Percentiles rank a stretch among this genome's conserved stretches.
Conservation (phyloP, 2,888 invertebrate species). For the Dynastes maya region DNA sequence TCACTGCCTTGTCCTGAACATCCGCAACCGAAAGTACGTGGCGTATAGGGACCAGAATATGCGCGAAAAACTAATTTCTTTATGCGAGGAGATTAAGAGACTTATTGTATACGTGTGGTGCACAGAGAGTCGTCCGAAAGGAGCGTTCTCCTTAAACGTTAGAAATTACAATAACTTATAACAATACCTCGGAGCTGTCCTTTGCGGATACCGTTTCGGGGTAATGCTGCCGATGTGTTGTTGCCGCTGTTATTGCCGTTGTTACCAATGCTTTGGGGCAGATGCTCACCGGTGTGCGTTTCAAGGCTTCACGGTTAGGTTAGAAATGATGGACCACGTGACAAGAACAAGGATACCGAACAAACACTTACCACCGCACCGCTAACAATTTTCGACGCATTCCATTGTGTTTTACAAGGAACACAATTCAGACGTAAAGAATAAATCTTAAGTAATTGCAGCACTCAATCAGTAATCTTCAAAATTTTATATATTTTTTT, state of each 20-base stretch:
- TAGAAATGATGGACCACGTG: slow-evolving; percentile 43
- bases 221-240: slow-evolving; percentile 34
- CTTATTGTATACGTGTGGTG: slow-evolving; percentile 54
- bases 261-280: slow-evolving; percentile 20
- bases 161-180: slow-evolving; percentile 64
- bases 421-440: neutral
- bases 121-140: slow-evolving; percentile 38
- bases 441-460: neutral
- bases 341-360: slow-evolving; percentile 34
- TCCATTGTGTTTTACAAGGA: slow-evolving; percentile 20
- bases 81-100: slow-evolving; percentile 45
- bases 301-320: slow-evolving; percentile 44
- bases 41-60: slow-evolving; percentile 35
- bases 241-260: slow-evolving; percentile 22
- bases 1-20: slow-evolving; percentile 53
- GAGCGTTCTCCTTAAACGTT: slow-evolving; percentile 66
- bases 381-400: slow-evolving; percentile 30
- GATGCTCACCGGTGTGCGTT: slow-evolving; percentile 42
- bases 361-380: slow-evolving; percentile 38
- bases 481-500: neutral
- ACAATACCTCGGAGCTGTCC: slow-evolving; percentile 59
- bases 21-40: slow-evolving; percentile 49
- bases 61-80: slow-evolving; percentile 44
- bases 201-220: slow-evolving; percentile 58
- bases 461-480: slow-evolving; percentile 2